phyloP scores from a whole-genome alignment of 1,140 invertebrate genomes.

The Lepidotrigona ventralis region DNA sequence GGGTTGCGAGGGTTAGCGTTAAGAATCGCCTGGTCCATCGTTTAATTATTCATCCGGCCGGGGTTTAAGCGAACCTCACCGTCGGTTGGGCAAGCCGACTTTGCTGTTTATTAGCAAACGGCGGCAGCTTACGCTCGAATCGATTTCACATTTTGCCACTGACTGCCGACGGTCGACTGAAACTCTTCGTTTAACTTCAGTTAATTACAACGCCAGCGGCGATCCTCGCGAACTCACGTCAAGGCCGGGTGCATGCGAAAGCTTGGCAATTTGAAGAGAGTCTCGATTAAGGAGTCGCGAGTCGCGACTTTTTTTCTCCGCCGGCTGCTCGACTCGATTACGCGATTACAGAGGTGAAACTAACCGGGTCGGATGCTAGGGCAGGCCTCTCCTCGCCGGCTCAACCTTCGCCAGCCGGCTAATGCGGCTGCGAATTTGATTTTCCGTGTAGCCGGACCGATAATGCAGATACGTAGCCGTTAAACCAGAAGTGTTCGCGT shows the following conservation, averaged over 20 bases:
- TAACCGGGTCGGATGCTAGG: background rate
- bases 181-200: slow-evolving; percentile 25
- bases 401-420: slow-evolving; percentile 42
- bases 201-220: background rate
- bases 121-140: background rate
- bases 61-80: slow-evolving; percentile 32
- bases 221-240: background rate
- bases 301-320: slow-evolving; percentile 1
- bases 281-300: background rate
- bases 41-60: slow-evolving; percentile 63
- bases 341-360: slow-evolving; percentile 4
- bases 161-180: background rate
- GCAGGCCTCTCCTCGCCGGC: slow-evolving; percentile 26
- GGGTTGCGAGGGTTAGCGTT: slow-evolving; percentile 34
- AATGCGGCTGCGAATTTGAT: slow-evolving; percentile 64
- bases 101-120: slow-evolving; percentile 41
- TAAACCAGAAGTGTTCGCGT: slow-evolving; percentile 60
- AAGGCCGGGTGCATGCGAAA: background rate
- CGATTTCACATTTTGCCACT: slow-evolving; percentile 8
- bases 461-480: slow-evolving; percentile 62
- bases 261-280: background rate
- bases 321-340: background rate
- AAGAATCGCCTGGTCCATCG: slow-evolving; percentile 50
- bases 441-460: slow-evolving; percentile 59
- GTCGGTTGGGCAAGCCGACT: slow-evolving; percentile 13